phyloP scores from a whole-genome alignment of 35 echinoderm and acorn worm genomes.

The Ophiothrix spiculata region DNA sequence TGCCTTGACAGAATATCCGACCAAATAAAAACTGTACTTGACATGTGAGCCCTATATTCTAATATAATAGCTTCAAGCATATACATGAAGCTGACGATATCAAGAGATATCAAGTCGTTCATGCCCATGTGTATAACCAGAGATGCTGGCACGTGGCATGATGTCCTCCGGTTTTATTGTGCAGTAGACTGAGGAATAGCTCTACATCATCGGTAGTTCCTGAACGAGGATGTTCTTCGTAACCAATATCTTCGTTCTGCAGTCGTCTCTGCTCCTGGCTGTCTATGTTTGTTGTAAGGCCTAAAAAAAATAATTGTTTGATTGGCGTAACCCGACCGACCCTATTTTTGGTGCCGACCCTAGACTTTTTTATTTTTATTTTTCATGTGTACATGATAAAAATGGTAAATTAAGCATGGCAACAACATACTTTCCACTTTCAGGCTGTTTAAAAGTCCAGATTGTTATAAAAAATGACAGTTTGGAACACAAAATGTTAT shows the following conservation, averaged over 20 bases:
- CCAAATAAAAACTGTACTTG: not conserved
- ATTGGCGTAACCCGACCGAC: too few species aligned
- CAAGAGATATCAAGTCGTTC: not conserved
- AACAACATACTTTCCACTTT: too few species aligned
- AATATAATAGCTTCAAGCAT: not conserved
- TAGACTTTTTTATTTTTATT: too few species aligned
- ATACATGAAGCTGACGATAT: not conserved
- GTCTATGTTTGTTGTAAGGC: not conserved
- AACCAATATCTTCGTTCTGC: not conserved
- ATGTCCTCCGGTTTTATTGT: not conserved
- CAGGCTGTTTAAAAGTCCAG: too few species aligned
- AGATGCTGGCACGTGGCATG: not conserved
- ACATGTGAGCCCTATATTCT: not conserved
- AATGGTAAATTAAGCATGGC: too few species aligned
- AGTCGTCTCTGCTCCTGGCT: not conserved
- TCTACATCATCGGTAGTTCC: not conserved
- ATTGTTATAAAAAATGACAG: too few species aligned
- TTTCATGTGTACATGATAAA: too few species aligned
- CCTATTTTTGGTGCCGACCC: too few species aligned
- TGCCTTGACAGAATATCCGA: not conserved
- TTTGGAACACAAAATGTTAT: too few species aligned
- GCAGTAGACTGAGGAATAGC: not conserved
- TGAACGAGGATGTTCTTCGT: not conserved
- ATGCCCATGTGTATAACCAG: not conserved
- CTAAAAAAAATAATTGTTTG: too few species aligned